Base-by-base conservation (phyloP, 2,797 vertebrate species). In the Rhinogobio ventralis region DNA sequence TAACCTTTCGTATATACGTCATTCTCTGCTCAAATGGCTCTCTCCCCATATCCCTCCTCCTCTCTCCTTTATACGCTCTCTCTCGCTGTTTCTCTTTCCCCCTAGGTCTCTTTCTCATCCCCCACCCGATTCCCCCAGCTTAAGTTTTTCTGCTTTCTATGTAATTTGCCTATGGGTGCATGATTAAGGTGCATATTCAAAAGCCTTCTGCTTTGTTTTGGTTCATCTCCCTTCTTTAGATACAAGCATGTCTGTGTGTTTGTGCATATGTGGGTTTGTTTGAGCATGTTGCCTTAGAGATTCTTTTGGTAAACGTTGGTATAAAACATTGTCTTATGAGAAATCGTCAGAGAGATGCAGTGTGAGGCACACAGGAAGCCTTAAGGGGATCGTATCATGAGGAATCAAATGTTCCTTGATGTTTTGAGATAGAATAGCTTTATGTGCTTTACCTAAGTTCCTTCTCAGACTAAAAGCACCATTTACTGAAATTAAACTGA, bases 1-100 rank as follows among this genome's bases (percentile, higher is more conserved):
- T 95, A 95, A 95, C 92, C 66, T 79, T 81, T 84, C 79, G 81
- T 57, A 91, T 90, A 87, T 86, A 93, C 92, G 93, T 95, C 94
- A 94, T 91, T 89, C 90, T 89, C 84, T 85, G 86, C 88, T 36
- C 62, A 55, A 69, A 76, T 87, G 88, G 85, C 90, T 91, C 89
- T 91, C 89, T 68, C 39, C 23, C 23, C 51, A 28, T 25, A 7
- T 60, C 66, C 55, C 23, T 19, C 53, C 53, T 23, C 62, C 60
- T 75, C 46, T 45, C 15, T 74, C 13, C 23, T 39, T 20, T 33
- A 11, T 10, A 25, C 11, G 5, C 36, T 53, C 42, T 85, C 42
- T 85, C 42, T 42, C 39, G 8, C 39, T 28, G n/a, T 84, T 87
- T 88, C 89, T 89, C 81, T 86, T 88, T 85, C 20, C 66, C 81